Conservation (phyloP, 2,888 invertebrate species). For the Heliconius charithonia region DNA sequence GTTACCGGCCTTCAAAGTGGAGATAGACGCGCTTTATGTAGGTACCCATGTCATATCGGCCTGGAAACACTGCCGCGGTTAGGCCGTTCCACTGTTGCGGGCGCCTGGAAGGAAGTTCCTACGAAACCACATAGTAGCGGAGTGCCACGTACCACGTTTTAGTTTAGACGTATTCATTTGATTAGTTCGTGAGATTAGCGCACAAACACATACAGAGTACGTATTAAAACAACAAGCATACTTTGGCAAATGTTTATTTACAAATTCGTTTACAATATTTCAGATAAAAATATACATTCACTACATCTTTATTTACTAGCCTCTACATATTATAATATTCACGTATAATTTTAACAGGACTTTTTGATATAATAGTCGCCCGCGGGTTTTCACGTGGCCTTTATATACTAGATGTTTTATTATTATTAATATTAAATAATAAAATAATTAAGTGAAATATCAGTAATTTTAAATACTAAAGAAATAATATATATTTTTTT, state of each 20-base stretch:
- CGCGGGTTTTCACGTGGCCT: background rate
- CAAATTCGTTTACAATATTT: constrained; percentile 58
- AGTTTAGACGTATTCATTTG: no score
- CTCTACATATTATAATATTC: constrained; percentile 36
- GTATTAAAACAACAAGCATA: constrained; percentile 53
- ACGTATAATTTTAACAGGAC: constrained; percentile 20
- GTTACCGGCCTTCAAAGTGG: no score
- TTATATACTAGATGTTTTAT: background rate
- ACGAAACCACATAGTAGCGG: no score
- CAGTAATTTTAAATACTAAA: background rate
- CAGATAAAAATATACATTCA: constrained; percentile 59
- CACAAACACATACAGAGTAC: background rate
- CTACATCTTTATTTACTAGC: constrained; percentile 42
- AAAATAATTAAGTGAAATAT: background rate
- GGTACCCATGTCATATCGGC: no score
- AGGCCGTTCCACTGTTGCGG: no score
- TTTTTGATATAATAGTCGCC: constrained; percentile 9
- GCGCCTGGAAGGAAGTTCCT: no score
- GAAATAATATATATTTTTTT: background rate
- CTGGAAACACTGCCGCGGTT: no score
- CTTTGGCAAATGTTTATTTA: constrained; percentile 71
- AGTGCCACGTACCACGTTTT: no score
- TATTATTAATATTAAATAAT: background rate
- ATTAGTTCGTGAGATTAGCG: no score
- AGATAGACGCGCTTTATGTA: no score